A percentile compares a stretch with the other conserved stretches of the same genome.
Conservation (phyloP, 2,888 invertebrate species). For the Sthenelais limicola region DNA sequence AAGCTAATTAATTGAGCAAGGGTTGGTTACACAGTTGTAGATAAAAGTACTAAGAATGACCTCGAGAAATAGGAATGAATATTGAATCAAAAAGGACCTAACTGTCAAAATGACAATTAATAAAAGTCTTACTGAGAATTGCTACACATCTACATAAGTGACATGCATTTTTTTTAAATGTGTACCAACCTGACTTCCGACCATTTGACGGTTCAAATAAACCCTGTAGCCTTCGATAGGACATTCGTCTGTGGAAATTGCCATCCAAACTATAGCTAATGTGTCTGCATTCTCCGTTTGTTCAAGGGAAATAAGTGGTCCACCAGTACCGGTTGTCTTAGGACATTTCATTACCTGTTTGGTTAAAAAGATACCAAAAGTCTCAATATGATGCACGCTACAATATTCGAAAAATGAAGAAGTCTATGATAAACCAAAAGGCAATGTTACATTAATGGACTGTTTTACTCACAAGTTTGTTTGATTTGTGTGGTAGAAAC, state of each 20-base stretch:
- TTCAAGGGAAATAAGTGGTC: slow-evolving; percentile 71
- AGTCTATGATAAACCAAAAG: too few species aligned
- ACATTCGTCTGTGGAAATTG: slow-evolving; percentile 59
- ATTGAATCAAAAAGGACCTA: too few species aligned
- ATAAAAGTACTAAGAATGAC: not conserved
- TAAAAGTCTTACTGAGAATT: not conserved
- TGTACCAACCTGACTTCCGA: slow-evolving; percentile 66
- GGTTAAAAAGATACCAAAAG: not conserved
- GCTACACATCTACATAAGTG: not conserved
- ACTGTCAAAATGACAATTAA: too few species aligned
- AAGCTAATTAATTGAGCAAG: too few species aligned
- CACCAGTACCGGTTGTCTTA: slow-evolving; percentile 61
- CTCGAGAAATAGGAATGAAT: too few species aligned
- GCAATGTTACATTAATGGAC: too few species aligned
- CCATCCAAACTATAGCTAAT: slow-evolving; percentile 70
- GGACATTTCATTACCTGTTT: slow-evolving; percentile 65
- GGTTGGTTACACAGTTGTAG: too few species aligned
- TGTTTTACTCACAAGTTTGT: slow-evolving; percentile 68
- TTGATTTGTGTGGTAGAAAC: slow-evolving; percentile 66
- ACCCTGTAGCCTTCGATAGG: slow-evolving; percentile 69
- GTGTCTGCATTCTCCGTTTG: slow-evolving; percentile 61
- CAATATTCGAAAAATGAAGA: not conserved
- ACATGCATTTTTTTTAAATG: too few species aligned
- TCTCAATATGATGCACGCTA: not conserved
- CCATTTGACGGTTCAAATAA: slow-evolving; percentile 70